These are phyloP conservation scores for Rhinichthys osculus DNA, from an alignment of 2,797 vertebrate genomes.

Conservation along the genomic window DNA sequence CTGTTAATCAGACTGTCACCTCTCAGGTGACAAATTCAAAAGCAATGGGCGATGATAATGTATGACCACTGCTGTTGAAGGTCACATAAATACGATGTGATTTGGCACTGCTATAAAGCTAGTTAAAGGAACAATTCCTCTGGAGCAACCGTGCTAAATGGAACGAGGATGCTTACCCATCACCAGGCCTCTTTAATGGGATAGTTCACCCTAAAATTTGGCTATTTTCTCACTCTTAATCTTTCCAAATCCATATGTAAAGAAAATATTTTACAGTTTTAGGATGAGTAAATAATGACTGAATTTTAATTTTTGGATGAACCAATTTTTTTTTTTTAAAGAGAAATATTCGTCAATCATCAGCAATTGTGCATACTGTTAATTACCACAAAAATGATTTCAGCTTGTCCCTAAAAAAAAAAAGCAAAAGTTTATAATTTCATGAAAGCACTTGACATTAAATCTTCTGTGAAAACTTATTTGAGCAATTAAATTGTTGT, in stretches of 20 bases:
- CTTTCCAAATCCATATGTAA: not conserved
- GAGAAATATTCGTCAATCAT: not conserved
- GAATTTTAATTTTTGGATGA: not conserved
- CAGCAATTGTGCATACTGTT: not conserved
- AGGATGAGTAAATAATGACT: too few relatives aligned
- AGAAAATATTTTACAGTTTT: not conserved
- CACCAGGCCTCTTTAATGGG: not conserved
- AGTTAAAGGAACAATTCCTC: not conserved
- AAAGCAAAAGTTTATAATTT: not conserved
- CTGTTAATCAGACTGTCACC: constrained; percentile 60
- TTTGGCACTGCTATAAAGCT: constrained; percentile 1
- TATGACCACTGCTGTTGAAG: not conserved
- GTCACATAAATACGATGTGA: constrained; percentile 8
- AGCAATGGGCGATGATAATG: not conserved
- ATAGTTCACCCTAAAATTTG: not conserved
- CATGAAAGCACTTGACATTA: not conserved
- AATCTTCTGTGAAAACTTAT: not conserved
- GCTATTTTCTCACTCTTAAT: not conserved
- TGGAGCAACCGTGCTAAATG: not conserved
- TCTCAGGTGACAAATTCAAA: constrained; percentile 18
- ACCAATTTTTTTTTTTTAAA: too few relatives aligned
- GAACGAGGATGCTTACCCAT: not conserved
- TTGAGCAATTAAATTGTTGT: not conserved
- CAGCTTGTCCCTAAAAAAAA: not conserved
- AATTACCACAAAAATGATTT: not conserved